These are phyloP conservation scores for Sinodicranocentrus sp. DNA, from an alignment of 2,888 invertebrate genomes.

Conservation along the genomic window DNA sequence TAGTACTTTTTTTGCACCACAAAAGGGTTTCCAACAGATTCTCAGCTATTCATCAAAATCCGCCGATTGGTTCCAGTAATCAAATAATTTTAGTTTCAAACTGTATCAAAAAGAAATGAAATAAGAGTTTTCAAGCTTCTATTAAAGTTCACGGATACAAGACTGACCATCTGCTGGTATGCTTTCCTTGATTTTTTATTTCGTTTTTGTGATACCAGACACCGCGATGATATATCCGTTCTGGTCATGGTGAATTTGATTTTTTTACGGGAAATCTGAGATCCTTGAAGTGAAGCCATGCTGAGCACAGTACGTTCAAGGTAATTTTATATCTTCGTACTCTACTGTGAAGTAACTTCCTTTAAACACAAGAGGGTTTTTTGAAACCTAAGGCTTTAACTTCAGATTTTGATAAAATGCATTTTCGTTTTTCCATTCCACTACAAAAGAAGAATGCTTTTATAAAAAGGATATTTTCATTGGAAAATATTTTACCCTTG, in stretches of 20 bases:
- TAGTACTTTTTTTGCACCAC: neutral
- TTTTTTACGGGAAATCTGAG: constrained; percentile 40
- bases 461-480: neutral
- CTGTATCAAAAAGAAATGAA: constrained; percentile 18
- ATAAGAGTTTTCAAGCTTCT: constrained; percentile 11
- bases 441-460: neutral
- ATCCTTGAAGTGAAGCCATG: constrained; percentile 46
- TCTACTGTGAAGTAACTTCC: neutral
- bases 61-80: constrained; percentile 38
- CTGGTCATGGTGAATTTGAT: constrained; percentile 51
- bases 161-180: constrained; percentile 5
- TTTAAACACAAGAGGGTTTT: neutral
- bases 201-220: neutral
- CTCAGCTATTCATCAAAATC: constrained; percentile 1
- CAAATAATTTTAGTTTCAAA: constrained; percentile 38
- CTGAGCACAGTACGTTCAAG: constrained; percentile 23
- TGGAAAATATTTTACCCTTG: constrained; percentile 2
- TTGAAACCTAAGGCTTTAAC: no score
- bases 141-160: neutral
- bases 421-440: no score
- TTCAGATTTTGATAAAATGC: no score
- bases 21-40: neutral
- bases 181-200: neutral
- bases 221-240: constrained; percentile 32
- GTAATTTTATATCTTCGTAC: neutral